Evolutionary conservation across 2,113 vertebrate genomes (phyloP).

Genomic region (Sinocyclocheilus anophthalmus): DNA sequence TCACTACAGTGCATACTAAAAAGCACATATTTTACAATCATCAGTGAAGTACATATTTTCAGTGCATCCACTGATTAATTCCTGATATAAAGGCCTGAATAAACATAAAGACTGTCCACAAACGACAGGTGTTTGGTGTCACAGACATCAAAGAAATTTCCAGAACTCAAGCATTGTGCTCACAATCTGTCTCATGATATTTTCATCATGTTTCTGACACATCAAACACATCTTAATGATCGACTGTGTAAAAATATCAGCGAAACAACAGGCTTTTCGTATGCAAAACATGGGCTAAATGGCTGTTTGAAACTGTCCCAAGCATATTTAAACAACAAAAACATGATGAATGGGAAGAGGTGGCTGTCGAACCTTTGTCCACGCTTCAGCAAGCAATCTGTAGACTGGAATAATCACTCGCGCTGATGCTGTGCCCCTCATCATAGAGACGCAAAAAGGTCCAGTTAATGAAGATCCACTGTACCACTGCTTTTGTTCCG

Average conservation of each 20-base stretch:
- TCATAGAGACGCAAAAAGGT: slow-evolving; percentile 44
- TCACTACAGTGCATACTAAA: not conserved
- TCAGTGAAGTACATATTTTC: not conserved
- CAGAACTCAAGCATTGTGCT: slow-evolving; percentile 16
- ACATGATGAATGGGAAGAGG: slow-evolving; percentile 46
- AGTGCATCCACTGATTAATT: not conserved
- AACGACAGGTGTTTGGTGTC: slow-evolving; percentile 42
- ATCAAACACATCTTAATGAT: slow-evolving; percentile 39
- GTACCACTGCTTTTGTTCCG: slow-evolving; percentile 46
- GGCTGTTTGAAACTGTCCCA: slow-evolving; percentile 32
- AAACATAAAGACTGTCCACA: not conserved
- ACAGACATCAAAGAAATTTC: slow-evolving; percentile 53
- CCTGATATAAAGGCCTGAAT: not conserved
- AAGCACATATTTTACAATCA: not conserved
- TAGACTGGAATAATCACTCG: slow-evolving; percentile 43
- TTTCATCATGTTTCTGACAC: slow-evolving; percentile 26
- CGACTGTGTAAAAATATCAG: slow-evolving; percentile 4
- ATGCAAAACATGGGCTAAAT: slow-evolving; percentile 43
- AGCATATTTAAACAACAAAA: slow-evolving; percentile 44
- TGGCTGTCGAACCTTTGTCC: slow-evolving; percentile 39
- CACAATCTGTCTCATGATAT: slow-evolving; percentile 47
- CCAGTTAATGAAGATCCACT: slow-evolving; percentile 54
- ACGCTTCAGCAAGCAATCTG: slow-evolving; percentile 48
- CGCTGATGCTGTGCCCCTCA: slow-evolving; percentile 37
- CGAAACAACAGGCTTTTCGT: slow-evolving; percentile 25